Percentiles rank a stretch among this genome's conserved stretches.
Evolutionary conservation across 2,888 invertebrate genomes (phyloP).

Genomic region (Stenotaenia linearis): DNA sequence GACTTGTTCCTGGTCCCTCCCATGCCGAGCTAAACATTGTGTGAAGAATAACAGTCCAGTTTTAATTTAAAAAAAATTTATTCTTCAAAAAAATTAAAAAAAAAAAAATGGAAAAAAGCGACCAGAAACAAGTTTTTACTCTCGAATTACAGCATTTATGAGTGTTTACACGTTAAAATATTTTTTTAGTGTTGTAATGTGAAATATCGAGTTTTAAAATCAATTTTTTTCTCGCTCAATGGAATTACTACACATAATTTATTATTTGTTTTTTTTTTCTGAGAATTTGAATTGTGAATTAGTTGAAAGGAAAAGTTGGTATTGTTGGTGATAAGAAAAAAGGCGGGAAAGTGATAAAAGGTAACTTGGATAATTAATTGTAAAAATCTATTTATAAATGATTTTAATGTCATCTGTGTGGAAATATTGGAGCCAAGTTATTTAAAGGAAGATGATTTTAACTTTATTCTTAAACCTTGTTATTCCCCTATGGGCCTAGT

Average conservation of each 20-base stretch:
- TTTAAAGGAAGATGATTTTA: neutral
- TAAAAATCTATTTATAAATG: neutral
- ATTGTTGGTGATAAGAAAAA: neutral
- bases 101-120: neutral
- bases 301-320: neutral
- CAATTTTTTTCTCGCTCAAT: no score
- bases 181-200: no score
- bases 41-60: constrained; percentile 9
- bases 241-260: neutral
- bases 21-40: neutral
- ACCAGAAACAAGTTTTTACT: neutral
- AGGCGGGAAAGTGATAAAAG: neutral
- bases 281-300: neutral
- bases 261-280: neutral
- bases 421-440: neutral
- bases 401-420: neutral
- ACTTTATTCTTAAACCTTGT: neutral
- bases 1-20: constrained; percentile 23
- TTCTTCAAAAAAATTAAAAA: no score
- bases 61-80: neutral
- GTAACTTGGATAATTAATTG: neutral
- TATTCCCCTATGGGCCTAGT: neutral
- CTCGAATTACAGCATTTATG: no score
- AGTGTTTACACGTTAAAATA: no score
- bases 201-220: no score